These are phyloP conservation scores for Pelobates fuscus DNA, from an alignment of 2,113 vertebrate genomes.

Conservation along the genomic window DNA sequence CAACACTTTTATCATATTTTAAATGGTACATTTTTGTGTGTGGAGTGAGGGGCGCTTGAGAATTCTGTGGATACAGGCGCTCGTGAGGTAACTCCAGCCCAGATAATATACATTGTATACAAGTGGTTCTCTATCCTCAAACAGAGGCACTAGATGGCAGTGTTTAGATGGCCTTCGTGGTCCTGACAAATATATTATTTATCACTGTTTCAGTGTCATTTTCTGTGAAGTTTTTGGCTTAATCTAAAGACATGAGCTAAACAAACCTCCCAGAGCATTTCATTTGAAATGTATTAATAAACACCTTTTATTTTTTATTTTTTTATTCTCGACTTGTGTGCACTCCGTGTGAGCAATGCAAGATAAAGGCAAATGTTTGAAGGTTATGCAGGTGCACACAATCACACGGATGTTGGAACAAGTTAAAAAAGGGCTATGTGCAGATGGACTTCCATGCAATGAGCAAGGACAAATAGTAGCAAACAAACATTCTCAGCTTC, in stretches of 20 bases:
- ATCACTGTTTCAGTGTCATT: conserved; percentile 32
- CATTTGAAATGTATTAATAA: conserved; percentile 32
- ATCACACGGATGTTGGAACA: conserved; percentile 73
- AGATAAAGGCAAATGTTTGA: conserved; percentile 54
- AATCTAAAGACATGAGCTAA: conserved; percentile 42
- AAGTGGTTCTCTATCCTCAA: too few relatives aligned
- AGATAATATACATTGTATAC: too few relatives aligned
- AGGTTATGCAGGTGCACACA: conserved; percentile 74
- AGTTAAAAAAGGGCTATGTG: conserved; percentile 52
- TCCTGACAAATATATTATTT: conserved; percentile 11
- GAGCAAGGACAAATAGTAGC: conserved; percentile 66
- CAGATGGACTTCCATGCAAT: conserved; percentile 46
- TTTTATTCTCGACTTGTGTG: conserved; percentile 23
- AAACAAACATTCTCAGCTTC: conserved; percentile 54
- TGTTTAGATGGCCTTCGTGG: conserved; percentile 18
- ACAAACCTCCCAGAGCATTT: conserved; percentile 30
- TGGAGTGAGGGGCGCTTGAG: too few relatives aligned
- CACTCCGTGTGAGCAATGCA: background rate
- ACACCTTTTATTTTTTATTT: too few relatives aligned
- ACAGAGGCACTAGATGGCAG: conserved; percentile 41
- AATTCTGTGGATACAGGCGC: too few relatives aligned
- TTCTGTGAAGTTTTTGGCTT: conserved; percentile 2
- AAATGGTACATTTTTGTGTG: too few relatives aligned
- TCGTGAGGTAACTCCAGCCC: too few relatives aligned
- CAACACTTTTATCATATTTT: too few relatives aligned